Evolutionary conservation across 2,113 vertebrate genomes (phyloP).

Genomic region (Australoheros scitulus): DNA sequence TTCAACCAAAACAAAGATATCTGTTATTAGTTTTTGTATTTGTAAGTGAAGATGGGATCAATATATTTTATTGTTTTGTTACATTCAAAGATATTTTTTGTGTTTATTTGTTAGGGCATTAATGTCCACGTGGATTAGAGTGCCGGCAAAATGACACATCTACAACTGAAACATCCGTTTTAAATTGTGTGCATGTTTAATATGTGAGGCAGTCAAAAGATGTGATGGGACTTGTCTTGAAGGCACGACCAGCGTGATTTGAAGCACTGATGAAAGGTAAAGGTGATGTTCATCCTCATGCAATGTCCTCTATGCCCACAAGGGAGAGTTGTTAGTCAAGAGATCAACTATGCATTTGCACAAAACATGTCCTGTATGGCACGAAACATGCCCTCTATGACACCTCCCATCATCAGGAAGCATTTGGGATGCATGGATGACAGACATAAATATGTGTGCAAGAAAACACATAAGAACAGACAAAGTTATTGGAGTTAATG

Average conservation of each 20-base stretch:
- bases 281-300: conserved; percentile 12
- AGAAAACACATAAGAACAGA: neutral
- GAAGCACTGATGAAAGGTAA: neutral
- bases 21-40: neutral
- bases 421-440: neutral
- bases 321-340: conserved; percentile 75
- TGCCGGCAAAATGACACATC: neutral
- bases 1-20: neutral
- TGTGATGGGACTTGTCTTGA: neutral
- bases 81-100: neutral
- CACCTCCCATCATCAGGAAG: neutral
- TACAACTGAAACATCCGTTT: neutral
- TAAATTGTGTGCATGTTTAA: neutral
- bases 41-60: neutral
- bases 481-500: neutral
- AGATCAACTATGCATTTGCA: conserved; percentile 41
- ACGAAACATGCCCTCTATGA: neutral
- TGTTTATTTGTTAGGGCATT: neutral
- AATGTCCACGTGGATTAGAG: neutral
- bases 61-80: neutral
- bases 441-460: neutral
- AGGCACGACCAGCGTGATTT: neutral
- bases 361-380: neutral
- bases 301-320: conserved; percentile 68
- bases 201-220: neutral